Conservation (phyloP, 2,888 invertebrate genomes). For the Lycocerus yunnanus region DNA sequence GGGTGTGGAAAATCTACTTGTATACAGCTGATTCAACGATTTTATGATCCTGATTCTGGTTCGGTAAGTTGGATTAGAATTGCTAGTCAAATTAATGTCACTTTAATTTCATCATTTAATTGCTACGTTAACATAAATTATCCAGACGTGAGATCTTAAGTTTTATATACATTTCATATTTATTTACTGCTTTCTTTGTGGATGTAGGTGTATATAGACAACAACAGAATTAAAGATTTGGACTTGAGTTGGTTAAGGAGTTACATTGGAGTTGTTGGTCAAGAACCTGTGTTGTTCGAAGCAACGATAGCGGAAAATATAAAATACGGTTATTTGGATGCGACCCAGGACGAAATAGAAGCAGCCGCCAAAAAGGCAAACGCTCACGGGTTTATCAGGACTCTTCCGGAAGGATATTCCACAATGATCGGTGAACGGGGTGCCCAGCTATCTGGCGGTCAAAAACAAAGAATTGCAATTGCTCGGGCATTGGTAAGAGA, state of each 20-base stretch:
- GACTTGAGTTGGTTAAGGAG: slow-evolving; percentile 76
- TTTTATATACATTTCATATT: too few relatives aligned
- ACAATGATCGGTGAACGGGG: slow-evolving; percentile 86
- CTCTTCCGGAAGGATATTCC: slow-evolving; percentile 77
- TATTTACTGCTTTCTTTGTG: too few relatives aligned
- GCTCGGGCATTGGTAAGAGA: slow-evolving; percentile 83
- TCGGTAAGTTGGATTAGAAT: too few relatives aligned
- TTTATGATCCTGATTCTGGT: slow-evolving; percentile 71
- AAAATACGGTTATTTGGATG: slow-evolving; percentile 54
- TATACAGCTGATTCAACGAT: slow-evolving; percentile 73
- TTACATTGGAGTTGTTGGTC: slow-evolving; percentile 83
- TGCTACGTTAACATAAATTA: too few relatives aligned
- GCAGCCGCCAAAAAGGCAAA: background rate
- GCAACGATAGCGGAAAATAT: background rate
- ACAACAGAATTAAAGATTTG: slow-evolving; percentile 66
- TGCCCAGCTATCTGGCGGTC: slow-evolving; percentile 82
- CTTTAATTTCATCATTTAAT: too few relatives aligned
- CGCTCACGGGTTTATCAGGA: slow-evolving; percentile 57
- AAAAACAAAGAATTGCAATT: slow-evolving; percentile 89
- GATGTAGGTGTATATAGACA: slow-evolving; percentile 61
- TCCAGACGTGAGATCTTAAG: too few relatives aligned
- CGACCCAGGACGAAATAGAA: slow-evolving; percentile 67
- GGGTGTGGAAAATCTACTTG: slow-evolving; percentile 82
- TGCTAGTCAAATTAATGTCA: too few relatives aligned
- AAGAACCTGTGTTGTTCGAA: slow-evolving; percentile 81